phyloP scores from a whole-genome alignment of 2,113 vertebrate species.

The Pomatorhinus ruficollis region DNA sequence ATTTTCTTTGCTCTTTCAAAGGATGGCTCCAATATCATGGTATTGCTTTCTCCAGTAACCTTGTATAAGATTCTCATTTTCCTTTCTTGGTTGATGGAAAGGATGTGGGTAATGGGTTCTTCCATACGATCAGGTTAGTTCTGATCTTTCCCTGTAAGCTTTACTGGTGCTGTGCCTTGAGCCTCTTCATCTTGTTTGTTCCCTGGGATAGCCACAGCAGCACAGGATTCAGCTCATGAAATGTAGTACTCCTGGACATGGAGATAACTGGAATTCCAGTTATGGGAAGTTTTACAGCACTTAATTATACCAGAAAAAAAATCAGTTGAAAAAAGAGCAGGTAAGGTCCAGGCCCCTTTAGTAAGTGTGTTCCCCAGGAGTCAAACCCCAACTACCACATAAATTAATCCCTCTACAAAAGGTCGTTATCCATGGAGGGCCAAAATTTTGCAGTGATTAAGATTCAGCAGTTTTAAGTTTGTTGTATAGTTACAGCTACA shows the following conservation, averaged over 20 bases:
- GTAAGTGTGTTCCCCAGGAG: not conserved
- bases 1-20: not conserved
- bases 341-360: not conserved
- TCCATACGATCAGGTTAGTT: not conserved
- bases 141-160: not conserved
- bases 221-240: not conserved
- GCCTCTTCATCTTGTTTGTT: not conserved
- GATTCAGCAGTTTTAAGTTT: not conserved
- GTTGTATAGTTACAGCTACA: not conserved
- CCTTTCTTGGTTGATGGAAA: not conserved
- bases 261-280: not conserved
- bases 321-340: fast-evolving
- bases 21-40: not conserved
- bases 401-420: not conserved
- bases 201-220: no score
- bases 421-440: fast-evolving
- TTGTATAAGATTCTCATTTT: not conserved
- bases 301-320: not conserved
- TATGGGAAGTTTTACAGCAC: not conserved
- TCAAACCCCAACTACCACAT: fast-evolving
- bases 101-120: not conserved
- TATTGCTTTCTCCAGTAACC: not conserved
- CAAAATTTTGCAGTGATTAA: not conserved
- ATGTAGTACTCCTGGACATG: not conserved
- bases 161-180: not conserved